Evolutionary conservation across 2,113 vertebrate species (phyloP).

Genomic region (Mus pahari): DNA sequence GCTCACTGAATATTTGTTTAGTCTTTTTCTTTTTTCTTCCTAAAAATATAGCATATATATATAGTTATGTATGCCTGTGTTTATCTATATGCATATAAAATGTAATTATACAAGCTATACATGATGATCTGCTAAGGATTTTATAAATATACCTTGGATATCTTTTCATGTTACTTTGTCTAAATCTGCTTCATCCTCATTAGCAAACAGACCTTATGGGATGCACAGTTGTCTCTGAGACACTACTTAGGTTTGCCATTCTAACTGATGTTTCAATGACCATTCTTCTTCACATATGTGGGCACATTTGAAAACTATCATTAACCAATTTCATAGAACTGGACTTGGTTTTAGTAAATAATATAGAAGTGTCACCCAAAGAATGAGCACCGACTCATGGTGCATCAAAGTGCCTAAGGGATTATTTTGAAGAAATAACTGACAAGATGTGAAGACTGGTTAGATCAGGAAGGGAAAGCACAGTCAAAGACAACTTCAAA

Average conservation of each 20-base stretch:
- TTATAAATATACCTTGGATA: not conserved
- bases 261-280: not conserved
- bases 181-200: not conserved
- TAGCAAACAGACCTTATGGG: not conserved
- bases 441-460: slow-evolving; percentile 23
- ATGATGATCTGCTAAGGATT: not conserved
- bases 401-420: not conserved
- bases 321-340: not conserved
- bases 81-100: not conserved
- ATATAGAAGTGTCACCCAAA: slow-evolving; percentile 17
- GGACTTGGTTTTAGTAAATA: slow-evolving; percentile 40
- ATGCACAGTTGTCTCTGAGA: not conserved
- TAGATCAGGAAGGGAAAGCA: slow-evolving; percentile 52
- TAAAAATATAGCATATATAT: not conserved
- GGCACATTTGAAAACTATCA: not conserved
- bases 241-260: not conserved
- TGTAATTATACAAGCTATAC: not conserved
- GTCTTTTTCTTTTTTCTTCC: not conserved
- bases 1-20: not conserved
- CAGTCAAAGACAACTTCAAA: slow-evolving; percentile 72
- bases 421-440: slow-evolving; percentile 65
- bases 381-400: not conserved
- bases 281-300: not conserved
- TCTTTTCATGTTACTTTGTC: not conserved
- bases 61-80: not conserved